These are phyloP conservation scores for Harlomillsia oculata DNA, from an alignment of 1,140 invertebrate genomes.

Conservation along the genomic window DNA sequence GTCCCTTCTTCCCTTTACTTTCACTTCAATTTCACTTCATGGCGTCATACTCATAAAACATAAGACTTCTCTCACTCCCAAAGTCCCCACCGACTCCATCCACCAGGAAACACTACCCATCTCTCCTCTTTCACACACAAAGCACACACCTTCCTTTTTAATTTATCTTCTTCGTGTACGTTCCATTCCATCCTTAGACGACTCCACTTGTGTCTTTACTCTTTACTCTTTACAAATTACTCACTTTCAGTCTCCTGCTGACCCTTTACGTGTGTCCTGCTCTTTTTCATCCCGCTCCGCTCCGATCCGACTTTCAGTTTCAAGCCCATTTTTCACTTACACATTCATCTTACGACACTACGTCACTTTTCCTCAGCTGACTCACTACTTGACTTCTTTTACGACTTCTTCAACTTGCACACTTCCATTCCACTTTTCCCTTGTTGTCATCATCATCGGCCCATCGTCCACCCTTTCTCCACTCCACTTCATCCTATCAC, in stretches of 20 bases:
- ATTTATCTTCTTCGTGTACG: slow-evolving; percentile 20
- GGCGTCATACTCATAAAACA: slow-evolving; percentile 32
- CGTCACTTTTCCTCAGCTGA: not conserved
- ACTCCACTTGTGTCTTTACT: slow-evolving; percentile 18
- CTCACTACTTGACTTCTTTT: not conserved
- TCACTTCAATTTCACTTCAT: slow-evolving; percentile 30
- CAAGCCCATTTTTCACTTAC: too few species aligned
- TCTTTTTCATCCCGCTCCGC: too few species aligned
- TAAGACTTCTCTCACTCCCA: too few species aligned
- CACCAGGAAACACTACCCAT: too few species aligned
- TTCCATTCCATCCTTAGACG: slow-evolving; percentile 10
- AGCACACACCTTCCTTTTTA: too few species aligned
- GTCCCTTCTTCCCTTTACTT: slow-evolving; percentile 12
- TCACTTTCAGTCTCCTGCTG: not conserved
- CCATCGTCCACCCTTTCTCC: not conserved
- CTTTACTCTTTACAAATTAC: not conserved
- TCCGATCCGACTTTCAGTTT: too few species aligned
- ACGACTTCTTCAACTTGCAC: not conserved
- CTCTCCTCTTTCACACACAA: too few species aligned
- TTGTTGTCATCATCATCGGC: not conserved
- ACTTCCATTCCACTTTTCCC: not conserved
- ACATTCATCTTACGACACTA: too few species aligned
- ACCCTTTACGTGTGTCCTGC: too few species aligned
- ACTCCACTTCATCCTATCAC: not conserved
- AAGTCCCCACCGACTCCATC: too few species aligned